Percentiles rank a stretch among this genome's conserved stretches.
Evolutionary conservation across 1,140 invertebrate species (phyloP).

Genomic region (Drosophila aff.): DNA sequence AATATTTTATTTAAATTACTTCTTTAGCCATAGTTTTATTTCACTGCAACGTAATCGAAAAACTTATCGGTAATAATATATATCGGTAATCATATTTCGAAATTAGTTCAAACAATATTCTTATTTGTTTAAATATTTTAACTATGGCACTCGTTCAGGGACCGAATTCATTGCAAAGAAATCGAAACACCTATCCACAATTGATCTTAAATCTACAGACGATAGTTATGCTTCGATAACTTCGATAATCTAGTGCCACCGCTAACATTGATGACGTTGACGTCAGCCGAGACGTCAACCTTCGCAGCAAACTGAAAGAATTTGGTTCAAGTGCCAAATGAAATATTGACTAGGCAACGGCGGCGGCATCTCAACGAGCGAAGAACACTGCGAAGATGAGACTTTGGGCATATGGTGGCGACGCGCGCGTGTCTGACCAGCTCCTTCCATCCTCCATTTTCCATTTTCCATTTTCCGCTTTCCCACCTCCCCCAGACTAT

Average conservation of each 20-base stretch:
- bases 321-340: slow-evolving; percentile 83
- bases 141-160: not conserved
- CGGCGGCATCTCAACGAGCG: slow-evolving; percentile 12
- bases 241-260: not conserved
- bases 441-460: not conserved
- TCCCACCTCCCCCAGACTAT: slow-evolving; percentile 25
- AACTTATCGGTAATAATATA: no score
- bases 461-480: not conserved
- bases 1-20: no score
- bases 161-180: not conserved
- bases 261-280: slow-evolving; percentile 21
- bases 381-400: slow-evolving; percentile 52
- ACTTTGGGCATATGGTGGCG: slow-evolving; percentile 64
- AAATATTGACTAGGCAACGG: slow-evolving; percentile 78
- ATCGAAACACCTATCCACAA: not conserved
- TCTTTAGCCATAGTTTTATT: no score
- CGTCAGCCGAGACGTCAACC: slow-evolving; percentile 46
- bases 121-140: not conserved
- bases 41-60: no score
- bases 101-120: no score
- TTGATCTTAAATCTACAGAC: not conserved
- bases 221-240: not conserved
- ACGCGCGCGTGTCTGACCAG: slow-evolving; percentile 49
- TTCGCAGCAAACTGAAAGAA: slow-evolving; percentile 78
- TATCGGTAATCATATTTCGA: no score